phyloP scores from a whole-genome alignment of 2,888 invertebrate genomes.

The Sarcophaga variegata region DNA sequence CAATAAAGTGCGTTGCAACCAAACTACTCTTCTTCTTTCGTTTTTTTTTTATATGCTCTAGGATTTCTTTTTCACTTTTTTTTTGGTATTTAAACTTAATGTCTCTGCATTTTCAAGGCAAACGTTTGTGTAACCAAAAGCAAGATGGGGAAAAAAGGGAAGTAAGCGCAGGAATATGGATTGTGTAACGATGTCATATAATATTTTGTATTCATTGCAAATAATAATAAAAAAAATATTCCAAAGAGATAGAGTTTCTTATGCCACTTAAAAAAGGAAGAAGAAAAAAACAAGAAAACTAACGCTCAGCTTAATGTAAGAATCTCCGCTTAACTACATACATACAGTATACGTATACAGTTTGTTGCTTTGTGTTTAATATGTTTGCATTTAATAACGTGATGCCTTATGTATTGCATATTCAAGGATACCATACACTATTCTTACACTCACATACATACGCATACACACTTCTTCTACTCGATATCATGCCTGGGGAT shows the following conservation, averaged over 20 bases:
- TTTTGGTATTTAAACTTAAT: background rate
- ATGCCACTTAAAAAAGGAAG: slow-evolving; percentile 6
- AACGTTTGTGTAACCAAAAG: background rate
- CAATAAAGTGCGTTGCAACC: slow-evolving; percentile 46
- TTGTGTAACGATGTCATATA: slow-evolving; percentile 33
- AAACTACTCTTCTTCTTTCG: background rate
- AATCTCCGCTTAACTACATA: background rate
- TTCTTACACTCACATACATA: background rate
- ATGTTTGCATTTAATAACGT: slow-evolving; percentile 4
- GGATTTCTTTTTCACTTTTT: background rate
- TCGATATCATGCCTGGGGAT: slow-evolving; percentile 22
- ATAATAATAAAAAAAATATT: slow-evolving; percentile 44
- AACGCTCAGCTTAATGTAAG: background rate
- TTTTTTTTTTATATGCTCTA: background rate
- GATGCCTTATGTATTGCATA: slow-evolving; percentile 40
- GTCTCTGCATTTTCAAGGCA: background rate
- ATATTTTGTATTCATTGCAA: slow-evolving; percentile 47
- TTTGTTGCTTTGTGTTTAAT: background rate
- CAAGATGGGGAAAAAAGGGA: background rate
- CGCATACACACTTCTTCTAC: background rate
- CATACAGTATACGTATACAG: background rate
- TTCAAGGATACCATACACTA: slow-evolving; percentile 24
- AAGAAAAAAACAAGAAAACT: background rate
- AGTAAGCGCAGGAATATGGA: background rate
- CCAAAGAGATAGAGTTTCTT: slow-evolving; percentile 45